Conservation (phyloP, 2,797 vertebrate genomes). For the Peromyscus nudipes region DNA sequence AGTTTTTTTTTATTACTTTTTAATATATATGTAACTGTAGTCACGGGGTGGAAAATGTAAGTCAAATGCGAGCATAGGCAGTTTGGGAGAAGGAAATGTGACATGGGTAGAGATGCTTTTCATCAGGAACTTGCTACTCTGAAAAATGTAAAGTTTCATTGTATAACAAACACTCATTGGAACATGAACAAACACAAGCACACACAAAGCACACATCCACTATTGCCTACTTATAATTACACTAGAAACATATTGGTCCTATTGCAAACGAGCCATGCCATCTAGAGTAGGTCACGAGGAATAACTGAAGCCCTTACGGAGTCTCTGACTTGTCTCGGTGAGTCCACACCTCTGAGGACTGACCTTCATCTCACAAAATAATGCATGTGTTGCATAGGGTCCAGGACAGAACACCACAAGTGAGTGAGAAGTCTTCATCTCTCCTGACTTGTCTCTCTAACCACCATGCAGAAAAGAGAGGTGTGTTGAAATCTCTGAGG, state of each 20-base stretch:
- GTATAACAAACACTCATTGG: background rate
- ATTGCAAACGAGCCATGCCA: background rate
- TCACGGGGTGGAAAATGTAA: conserved; percentile 72
- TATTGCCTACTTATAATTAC: background rate
- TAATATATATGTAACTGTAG: conserved; percentile 81
- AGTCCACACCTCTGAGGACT: background rate
- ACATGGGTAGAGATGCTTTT: background rate
- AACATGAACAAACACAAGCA: background rate
- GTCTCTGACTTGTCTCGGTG: background rate
- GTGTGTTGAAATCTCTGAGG: background rate
- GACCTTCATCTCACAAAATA: background rate
- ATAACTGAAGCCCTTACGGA: background rate
- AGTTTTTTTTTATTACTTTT: conserved; percentile 82
- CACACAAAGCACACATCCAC: background rate
- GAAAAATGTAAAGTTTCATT: background rate
- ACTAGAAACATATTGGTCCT: background rate
- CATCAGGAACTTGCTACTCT: background rate
- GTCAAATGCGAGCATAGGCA: conserved; percentile 51
- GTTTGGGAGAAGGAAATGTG: conserved; percentile 65
- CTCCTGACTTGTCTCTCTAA: background rate
- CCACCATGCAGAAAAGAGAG: background rate
- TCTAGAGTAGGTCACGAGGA: background rate
- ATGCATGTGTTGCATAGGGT: background rate
- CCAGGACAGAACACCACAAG: background rate
- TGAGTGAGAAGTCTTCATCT: background rate